These are phyloP conservation scores for Leptopilina boulardi DNA, from an alignment of 1,140 invertebrate genomes.

Conservation along the genomic window DNA sequence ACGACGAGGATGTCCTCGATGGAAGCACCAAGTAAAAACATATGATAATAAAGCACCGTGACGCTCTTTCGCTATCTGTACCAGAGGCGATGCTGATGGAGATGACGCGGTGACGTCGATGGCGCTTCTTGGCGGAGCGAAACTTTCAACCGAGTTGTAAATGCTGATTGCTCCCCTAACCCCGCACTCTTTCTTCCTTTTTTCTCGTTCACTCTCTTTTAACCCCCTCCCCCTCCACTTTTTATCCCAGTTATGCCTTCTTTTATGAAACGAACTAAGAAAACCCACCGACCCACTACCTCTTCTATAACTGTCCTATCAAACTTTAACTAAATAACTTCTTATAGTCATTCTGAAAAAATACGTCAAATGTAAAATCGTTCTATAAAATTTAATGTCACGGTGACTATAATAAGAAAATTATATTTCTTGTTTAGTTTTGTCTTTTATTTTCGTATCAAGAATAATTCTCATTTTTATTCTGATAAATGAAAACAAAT, in stretches of 20 bases:
- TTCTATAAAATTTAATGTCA: not conserved
- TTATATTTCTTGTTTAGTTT: no score
- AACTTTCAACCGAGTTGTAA: conserved; percentile 67
- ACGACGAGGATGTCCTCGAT: conserved; percentile 54
- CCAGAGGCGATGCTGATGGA: conserved; percentile 50
- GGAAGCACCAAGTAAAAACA: conserved; percentile 64
- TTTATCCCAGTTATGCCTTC: conserved; percentile 29
- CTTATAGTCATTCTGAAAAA: not conserved
- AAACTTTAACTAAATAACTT: conserved; percentile 17
- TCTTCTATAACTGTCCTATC: conserved; percentile 38
- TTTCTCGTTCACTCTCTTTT: conserved; percentile 51
- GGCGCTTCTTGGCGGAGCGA: conserved; percentile 53
- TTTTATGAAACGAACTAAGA: not conserved
- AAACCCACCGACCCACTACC: conserved; percentile 45
- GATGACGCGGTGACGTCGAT: conserved; percentile 49
- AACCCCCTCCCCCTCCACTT: conserved; percentile 2
- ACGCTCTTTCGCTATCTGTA: conserved; percentile 44
- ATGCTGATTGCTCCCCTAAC: conserved; percentile 68
- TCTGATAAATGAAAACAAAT: no score
- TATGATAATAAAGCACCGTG: conserved; percentile 69
- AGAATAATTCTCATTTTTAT: no score
- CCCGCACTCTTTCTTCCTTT: conserved; percentile 35
- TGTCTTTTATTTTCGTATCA: no score
- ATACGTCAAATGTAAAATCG: not conserved
- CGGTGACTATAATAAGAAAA: not conserved